Conservation (phyloP, 2,797 vertebrate genomes). For the Agapornis canus region DNA sequence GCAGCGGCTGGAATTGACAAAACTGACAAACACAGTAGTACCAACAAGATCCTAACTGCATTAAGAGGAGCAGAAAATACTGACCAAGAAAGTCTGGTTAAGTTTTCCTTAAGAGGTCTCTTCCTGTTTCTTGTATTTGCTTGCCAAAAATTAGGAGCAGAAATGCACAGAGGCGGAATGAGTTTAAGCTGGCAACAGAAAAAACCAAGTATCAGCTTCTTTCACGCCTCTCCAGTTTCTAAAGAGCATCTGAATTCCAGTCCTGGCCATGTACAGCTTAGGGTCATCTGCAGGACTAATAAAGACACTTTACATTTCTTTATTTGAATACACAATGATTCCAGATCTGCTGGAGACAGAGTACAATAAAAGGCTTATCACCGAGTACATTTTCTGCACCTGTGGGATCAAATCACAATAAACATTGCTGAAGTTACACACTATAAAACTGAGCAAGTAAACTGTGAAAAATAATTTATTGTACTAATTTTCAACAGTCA, state of each 20-base stretch:
- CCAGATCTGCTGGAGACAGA: neutral
- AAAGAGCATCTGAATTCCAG: neutral
- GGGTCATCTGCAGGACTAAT: neutral
- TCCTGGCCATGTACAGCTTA: neutral
- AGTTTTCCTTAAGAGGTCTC: neutral
- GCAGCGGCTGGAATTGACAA: neutral
- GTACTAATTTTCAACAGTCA: neutral
- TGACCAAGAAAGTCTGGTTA: neutral
- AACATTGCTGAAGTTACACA: neutral
- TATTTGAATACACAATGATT: neutral
- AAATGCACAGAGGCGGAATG: neutral
- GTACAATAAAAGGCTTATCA: neutral
- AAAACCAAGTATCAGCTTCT: neutral
- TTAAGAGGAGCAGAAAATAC: neutral
- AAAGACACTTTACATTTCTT: neutral
- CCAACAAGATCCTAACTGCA: neutral
- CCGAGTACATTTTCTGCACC: neutral
- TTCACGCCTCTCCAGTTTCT: neutral
- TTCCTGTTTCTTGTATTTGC: neutral
- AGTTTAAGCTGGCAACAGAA: neutral
- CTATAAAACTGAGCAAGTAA: neutral
- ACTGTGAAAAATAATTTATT: conserved; percentile 18
- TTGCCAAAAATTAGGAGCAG: neutral
- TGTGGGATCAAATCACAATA: neutral
- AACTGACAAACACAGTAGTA: neutral